These are phyloP conservation scores for Drosophila kambysellisi DNA, from an alignment of 2,888 invertebrate species.

Conservation along the genomic window DNA sequence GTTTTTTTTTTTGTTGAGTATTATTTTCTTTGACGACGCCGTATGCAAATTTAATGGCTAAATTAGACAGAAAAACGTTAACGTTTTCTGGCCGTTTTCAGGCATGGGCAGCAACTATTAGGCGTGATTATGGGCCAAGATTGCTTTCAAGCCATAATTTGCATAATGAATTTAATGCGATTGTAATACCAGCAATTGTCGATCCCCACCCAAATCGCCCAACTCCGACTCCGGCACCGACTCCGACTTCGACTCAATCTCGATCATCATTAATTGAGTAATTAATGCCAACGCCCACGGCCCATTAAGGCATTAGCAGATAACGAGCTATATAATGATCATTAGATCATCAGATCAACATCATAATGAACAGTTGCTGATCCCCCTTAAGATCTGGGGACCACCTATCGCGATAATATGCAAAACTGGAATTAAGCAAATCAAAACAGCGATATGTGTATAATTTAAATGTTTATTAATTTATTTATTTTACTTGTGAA, in stretches of 20 bases:
- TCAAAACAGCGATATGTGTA: conserved; percentile 30
- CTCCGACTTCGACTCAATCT: conserved; percentile 3
- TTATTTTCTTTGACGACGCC: conserved; percentile 50
- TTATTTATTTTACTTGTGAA: conserved; percentile 75
- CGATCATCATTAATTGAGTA: conserved; percentile 71
- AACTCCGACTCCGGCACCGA: not conserved
- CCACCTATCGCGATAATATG: conserved; percentile 44
- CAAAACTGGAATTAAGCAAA: conserved; percentile 20
- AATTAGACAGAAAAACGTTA: conserved; percentile 66
- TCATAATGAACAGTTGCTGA: conserved; percentile 23
- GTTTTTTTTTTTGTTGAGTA: conserved; percentile 24
- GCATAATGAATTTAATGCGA: conserved; percentile 75
- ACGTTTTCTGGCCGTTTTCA: conserved; percentile 40
- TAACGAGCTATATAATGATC: conserved; percentile 49
- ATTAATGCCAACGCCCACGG: conserved; percentile 76
- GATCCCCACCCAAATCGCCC: conserved; percentile 13
- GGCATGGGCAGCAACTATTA: conserved; percentile 51
- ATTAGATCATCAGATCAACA: not conserved
- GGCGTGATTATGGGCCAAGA: conserved; percentile 64
- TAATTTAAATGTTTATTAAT: conserved; percentile 78
- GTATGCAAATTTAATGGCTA: conserved; percentile 81
- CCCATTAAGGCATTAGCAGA: conserved; percentile 26
- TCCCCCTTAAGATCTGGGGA: conserved; percentile 8
- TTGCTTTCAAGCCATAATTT: conserved; percentile 59
- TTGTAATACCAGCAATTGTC: conserved; percentile 54